Evolutionary conservation across 2,113 vertebrate species (phyloP).

Genomic region (Plecotus auritus): DNA sequence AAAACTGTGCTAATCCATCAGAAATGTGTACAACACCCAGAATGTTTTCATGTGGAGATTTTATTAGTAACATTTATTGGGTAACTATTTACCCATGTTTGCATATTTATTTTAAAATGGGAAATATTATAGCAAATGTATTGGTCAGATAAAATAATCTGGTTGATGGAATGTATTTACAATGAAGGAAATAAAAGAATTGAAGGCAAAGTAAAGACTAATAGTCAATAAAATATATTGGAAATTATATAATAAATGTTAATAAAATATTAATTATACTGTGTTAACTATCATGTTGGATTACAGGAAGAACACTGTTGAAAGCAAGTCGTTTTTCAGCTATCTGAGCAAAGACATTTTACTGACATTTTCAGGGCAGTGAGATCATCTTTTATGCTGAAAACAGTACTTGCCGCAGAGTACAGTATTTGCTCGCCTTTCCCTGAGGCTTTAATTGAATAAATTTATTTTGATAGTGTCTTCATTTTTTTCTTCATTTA

Average conservation of each 20-base stretch:
- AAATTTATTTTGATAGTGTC: background rate
- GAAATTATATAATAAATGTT: background rate
- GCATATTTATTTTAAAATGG: background rate
- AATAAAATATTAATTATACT: background rate
- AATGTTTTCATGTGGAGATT: background rate
- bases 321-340: background rate
- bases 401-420: background rate
- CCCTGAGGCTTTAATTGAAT: background rate
- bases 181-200: background rate
- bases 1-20: background rate
- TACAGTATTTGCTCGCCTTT: background rate
- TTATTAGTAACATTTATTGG: background rate
- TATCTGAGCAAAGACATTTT: background rate
- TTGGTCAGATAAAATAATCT: background rate
- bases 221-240: background rate
- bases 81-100: background rate
- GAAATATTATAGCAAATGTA: background rate
- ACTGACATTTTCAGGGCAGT: background rate
- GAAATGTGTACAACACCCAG: background rate
- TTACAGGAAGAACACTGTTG: background rate
- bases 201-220: background rate
- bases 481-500: background rate
- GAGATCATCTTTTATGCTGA: background rate
- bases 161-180: background rate
- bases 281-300: background rate